Percentiles rank a stretch among this genome's conserved stretches.
Evolutionary conservation across 1,140 invertebrate species (phyloP).

Genomic region (Samia ricini): DNA sequence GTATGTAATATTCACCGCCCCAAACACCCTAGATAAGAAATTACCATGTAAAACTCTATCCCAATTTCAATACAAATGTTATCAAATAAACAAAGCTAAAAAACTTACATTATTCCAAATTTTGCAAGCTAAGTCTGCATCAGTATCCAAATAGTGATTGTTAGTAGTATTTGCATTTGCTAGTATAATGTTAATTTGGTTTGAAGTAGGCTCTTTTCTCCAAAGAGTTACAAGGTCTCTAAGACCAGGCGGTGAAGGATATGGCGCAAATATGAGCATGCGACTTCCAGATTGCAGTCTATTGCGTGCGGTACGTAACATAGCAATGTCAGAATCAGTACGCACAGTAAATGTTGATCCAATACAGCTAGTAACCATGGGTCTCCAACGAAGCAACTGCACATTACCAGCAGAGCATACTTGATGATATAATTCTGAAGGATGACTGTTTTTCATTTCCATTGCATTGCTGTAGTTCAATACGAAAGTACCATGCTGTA

Average conservation of each 20-base stretch:
- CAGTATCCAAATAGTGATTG: neutral
- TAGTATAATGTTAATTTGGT: neutral
- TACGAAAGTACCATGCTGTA: neutral
- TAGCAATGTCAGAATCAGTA: neutral
- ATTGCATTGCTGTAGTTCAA: neutral
- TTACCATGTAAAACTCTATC: neutral
- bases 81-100: neutral
- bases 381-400: neutral
- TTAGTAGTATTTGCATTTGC: neutral
- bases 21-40: constrained; percentile 25
- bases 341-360: neutral
- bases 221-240: neutral
- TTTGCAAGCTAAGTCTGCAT: neutral
- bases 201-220: neutral
- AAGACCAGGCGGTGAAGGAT: neutral
- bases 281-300: neutral
- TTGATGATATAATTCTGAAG: neutral
- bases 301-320: neutral
- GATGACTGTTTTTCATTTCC: neutral
- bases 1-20: constrained; percentile 37
- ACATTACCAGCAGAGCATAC: neutral
- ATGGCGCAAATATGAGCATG: neutral
- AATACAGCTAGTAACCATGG: neutral
- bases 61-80: neutral
- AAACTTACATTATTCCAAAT: neutral